A percentile compares a stretch with the other conserved stretches of the same genome.
These are phyloP conservation scores for Psittacula echo DNA, from an alignment of 2,797 vertebrate genomes.

Conservation along the genomic window DNA sequence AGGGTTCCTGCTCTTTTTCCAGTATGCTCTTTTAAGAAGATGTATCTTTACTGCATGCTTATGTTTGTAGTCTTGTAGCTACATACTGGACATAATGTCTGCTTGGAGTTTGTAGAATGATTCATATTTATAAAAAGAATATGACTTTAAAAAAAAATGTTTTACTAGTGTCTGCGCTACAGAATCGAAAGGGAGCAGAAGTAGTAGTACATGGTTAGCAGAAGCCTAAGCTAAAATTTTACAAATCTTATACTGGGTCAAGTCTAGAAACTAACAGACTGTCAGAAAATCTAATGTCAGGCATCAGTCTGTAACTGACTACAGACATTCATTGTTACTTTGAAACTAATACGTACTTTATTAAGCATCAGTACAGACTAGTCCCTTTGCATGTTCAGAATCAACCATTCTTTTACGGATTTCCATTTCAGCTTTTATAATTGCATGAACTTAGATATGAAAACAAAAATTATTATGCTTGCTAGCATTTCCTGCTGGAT, in stretches of 20 bases:
- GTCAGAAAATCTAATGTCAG: not conserved
- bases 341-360: not conserved
- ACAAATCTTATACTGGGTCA: not conserved
- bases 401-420: not conserved
- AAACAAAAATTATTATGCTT: not conserved
- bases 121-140: not conserved
- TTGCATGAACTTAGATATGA: not conserved
- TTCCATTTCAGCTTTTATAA: not conserved
- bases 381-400: not conserved
- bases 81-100: not conserved
- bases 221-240: not conserved
- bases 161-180: not conserved
- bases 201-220: not conserved
- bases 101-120: not conserved
- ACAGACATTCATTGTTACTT: not conserved
- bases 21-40: not conserved
- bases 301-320: not conserved
- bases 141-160: not conserved
- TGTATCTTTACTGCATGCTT: not conserved
- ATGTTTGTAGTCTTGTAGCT: not conserved
- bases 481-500: not conserved
- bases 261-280: not conserved
- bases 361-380: not conserved
- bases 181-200: not conserved
- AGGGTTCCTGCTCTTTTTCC: not conserved